phyloP scores from a whole-genome alignment of 1,140 invertebrate genomes.

The Batillaria attramentaria region DNA sequence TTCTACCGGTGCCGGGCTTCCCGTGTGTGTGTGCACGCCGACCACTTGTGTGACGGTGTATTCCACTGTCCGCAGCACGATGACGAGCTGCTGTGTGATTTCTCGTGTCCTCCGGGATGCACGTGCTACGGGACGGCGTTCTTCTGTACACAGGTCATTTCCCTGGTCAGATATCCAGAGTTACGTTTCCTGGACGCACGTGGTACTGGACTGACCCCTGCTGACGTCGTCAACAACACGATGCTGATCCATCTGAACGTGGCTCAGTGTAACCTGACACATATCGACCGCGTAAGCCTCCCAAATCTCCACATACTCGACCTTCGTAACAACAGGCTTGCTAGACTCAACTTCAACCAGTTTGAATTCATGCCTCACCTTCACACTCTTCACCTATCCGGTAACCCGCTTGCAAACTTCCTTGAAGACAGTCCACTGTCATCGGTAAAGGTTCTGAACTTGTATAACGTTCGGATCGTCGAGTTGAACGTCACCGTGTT shows the following conservation, averaged over 20 bases:
- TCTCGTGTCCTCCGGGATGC: constrained; percentile 41
- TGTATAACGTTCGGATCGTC: not conserved
- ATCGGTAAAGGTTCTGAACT: not conserved
- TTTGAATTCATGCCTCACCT: not conserved
- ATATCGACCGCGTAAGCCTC: not conserved
- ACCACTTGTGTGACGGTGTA: constrained; percentile 24
- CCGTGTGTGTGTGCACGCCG: constrained; percentile 24
- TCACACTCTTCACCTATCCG: not conserved
- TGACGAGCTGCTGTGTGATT: constrained; percentile 35
- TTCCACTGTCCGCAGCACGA: constrained; percentile 34
- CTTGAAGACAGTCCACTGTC: not conserved
- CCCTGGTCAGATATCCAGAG: not conserved
- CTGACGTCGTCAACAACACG: not conserved
- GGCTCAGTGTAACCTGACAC: not conserved
- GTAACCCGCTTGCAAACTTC: not conserved
- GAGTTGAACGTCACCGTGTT: not conserved
- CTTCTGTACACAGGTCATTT: not conserved
- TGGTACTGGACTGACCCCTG: not conserved
- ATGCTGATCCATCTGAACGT: not conserved
- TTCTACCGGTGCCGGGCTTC: constrained; percentile 27
- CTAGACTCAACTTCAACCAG: not conserved
- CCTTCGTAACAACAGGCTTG: not conserved
- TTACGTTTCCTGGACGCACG: constrained; percentile 10
- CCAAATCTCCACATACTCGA: not conserved
- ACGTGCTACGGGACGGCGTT: constrained; percentile 18